phyloP scores from a whole-genome alignment of 2,888 invertebrate genomes.

The Chelonus formosanus region DNA sequence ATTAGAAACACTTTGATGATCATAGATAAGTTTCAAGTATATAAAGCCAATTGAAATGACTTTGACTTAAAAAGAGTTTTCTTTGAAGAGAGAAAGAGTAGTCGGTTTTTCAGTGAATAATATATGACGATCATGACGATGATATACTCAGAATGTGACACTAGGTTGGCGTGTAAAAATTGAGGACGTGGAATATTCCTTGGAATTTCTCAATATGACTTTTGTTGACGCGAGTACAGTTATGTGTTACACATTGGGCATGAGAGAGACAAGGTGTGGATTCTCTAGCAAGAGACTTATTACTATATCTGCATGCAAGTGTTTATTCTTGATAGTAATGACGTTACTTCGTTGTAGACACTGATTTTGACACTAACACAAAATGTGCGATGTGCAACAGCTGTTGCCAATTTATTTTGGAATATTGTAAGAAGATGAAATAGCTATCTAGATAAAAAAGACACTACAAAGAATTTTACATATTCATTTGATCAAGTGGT shows the following conservation, averaged over 20 bases:
- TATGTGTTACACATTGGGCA: constrained; percentile 17
- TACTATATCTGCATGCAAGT: constrained; percentile 11
- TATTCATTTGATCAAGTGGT: too few species aligned
- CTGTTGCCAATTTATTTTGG: constrained; percentile 63
- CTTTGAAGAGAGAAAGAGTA: too few species aligned
- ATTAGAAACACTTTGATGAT: too few species aligned
- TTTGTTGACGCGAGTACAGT: constrained; percentile 23
- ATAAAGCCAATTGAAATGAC: too few species aligned
- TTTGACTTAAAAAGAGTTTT: too few species aligned
- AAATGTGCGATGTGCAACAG: constrained; percentile 55
- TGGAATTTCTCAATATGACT: constrained; percentile 24
- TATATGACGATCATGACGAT: too few species aligned
- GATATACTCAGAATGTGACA: neutral
- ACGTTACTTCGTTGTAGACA: constrained; percentile 45
- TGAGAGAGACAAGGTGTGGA: constrained; percentile 31
- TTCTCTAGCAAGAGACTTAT: constrained; percentile 3
- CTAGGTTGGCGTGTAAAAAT: neutral
- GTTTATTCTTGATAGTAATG: constrained; percentile 40
- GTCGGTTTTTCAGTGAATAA: too few species aligned
- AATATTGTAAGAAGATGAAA: constrained; percentile 35
- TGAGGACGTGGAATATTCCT: constrained; percentile 15
- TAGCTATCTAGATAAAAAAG: neutral
- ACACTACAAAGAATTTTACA: too few species aligned
- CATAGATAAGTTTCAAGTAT: too few species aligned
- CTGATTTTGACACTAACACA: constrained; percentile 51